phyloP scores from a whole-genome alignment of 2,113 vertebrate species.

The Struthio camelus region DNA sequence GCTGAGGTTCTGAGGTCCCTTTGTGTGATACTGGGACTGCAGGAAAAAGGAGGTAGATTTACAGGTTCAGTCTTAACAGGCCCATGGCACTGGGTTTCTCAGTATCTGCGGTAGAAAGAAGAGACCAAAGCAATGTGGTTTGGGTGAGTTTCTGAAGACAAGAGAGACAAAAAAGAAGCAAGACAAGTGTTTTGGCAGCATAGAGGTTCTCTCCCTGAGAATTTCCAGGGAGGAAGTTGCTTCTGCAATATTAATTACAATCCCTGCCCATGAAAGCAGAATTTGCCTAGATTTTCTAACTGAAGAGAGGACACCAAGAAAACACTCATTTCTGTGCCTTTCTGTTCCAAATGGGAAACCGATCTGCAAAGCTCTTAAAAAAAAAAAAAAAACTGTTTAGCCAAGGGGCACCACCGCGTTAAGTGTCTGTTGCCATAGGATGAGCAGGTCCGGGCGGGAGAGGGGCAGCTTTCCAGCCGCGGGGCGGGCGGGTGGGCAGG shows the following conservation, averaged over 20 bases:
- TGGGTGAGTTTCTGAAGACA: neutral
- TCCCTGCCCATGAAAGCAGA: neutral
- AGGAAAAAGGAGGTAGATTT: neutral
- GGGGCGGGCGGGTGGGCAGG: fast-evolving
- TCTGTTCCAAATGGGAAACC: neutral
- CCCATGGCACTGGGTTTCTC: neutral
- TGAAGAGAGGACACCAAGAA: neutral
- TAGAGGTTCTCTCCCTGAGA: neutral
- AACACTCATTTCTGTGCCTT: neutral
- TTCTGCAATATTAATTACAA: neutral
- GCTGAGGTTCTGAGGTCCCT: neutral
- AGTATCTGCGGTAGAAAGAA: neutral
- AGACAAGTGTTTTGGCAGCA: neutral
- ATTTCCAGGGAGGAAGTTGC: neutral
- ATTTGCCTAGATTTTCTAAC: neutral
- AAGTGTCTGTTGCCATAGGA: neutral
- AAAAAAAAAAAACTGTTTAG: neutral
- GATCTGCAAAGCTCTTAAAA: neutral
- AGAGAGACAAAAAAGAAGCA: neutral
- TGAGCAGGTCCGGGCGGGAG: neutral
- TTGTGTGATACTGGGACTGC: fast-evolving
- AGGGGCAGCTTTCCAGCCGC: neutral
- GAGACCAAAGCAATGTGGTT: neutral
- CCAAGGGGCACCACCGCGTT: neutral
- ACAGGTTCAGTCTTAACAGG: neutral